Conservation (phyloP, 2,888 invertebrate species). For the Dorcus parallelipipedus region DNA sequence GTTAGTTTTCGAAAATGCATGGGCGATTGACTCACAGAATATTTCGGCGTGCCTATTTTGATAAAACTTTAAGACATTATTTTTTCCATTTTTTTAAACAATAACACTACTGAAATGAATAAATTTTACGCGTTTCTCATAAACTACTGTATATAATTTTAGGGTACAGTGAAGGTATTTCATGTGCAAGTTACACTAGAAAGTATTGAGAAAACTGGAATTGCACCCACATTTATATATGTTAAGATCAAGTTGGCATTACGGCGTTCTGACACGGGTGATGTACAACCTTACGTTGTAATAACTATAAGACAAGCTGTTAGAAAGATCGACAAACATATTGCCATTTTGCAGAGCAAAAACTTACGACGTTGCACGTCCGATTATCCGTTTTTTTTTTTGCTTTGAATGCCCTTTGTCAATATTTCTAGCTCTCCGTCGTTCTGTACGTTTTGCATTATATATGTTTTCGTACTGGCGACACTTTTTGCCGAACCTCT, state of each 20-base stretch:
- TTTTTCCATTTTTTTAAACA: too few species aligned
- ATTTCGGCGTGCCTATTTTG: too few species aligned
- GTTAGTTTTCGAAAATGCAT: too few species aligned
- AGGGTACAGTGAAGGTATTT: too few species aligned
- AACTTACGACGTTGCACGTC: conserved; percentile 6
- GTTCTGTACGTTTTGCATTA: conserved; percentile 28
- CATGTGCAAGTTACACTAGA: too few species aligned
- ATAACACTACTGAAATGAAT: too few species aligned
- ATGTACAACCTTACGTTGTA: conserved; percentile 31
- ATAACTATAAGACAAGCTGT: conserved; percentile 34
- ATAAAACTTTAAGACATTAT: too few species aligned
- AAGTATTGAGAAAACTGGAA: too few species aligned
- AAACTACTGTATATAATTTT: too few species aligned
- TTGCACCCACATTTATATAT: conserved; percentile 13
- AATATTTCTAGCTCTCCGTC: conserved; percentile 16
- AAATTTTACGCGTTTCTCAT: too few species aligned
- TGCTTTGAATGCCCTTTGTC: conserved; percentile 3
- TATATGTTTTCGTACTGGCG: conserved; percentile 26
- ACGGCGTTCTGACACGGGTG: conserved; percentile 28
- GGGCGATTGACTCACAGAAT: too few species aligned
- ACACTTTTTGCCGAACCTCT: conserved; percentile 27
- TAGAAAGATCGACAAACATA: conserved; percentile 30
- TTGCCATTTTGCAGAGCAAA: conserved; percentile 25
- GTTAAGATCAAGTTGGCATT: conserved; percentile 26
- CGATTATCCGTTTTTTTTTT: neutral